Conservation (phyloP, 2,888 invertebrate genomes). For the Aquatica leii region DNA sequence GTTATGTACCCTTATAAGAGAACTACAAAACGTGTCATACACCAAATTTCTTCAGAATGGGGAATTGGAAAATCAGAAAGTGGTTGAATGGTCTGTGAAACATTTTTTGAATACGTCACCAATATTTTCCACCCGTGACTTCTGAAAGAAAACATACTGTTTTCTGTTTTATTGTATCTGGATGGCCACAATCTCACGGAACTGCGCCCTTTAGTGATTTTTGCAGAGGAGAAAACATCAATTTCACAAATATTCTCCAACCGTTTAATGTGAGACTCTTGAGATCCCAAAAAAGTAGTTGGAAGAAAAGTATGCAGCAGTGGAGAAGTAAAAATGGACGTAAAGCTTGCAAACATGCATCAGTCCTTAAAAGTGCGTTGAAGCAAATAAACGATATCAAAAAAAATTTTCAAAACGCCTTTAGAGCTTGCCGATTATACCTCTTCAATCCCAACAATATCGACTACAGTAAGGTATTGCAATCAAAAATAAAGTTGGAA, state of each 20-base stretch:
- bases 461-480: too few species aligned
- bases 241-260: too few species aligned
- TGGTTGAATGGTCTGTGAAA: constrained; percentile 59
- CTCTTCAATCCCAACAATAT: not conserved
- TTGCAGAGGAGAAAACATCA: constrained; percentile 28
- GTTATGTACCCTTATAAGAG: constrained; percentile 49
- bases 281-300: too few species aligned
- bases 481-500: not conserved
- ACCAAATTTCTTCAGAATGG: constrained; percentile 51
- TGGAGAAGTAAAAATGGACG: too few species aligned
- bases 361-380: too few species aligned
- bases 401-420: not conserved
- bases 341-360: too few species aligned
- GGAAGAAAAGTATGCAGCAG: too few species aligned
- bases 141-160: constrained; percentile 19
- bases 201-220: constrained; percentile 22
- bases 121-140: constrained; percentile 26
- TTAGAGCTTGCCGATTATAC: not conserved
- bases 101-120: constrained; percentile 49
- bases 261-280: too few species aligned
- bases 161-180: constrained; percentile 22
- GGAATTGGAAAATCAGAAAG: constrained; percentile 55
- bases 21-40: constrained; percentile 44
- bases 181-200: constrained; percentile 27
- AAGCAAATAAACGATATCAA: too few species aligned